phyloP scores from a whole-genome alignment of 2,113 vertebrate genomes.

The Scytalopus superciliaris region DNA sequence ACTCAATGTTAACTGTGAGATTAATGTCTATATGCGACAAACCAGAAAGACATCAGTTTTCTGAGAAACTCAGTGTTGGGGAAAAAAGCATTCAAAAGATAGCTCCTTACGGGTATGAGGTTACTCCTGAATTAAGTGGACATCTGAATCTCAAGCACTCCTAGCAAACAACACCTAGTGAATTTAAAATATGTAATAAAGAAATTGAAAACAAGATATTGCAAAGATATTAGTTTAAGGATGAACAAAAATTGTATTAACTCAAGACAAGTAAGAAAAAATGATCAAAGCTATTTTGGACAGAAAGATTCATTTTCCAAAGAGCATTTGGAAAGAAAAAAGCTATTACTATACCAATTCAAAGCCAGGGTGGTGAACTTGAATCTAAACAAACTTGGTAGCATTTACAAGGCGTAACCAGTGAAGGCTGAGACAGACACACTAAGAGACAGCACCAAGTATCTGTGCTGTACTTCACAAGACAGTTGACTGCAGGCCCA shows the following conservation, averaged over 20 bases:
- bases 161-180: not conserved
- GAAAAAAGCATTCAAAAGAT: not conserved
- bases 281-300: not conserved
- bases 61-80: not conserved
- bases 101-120: not conserved
- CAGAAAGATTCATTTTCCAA: not conserved
- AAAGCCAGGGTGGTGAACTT: not conserved
- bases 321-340: not conserved
- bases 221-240: not conserved
- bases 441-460: not conserved
- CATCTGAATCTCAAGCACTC: not conserved
- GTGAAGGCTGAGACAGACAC: not conserved
- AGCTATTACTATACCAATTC: not conserved
- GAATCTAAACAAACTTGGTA: not conserved
- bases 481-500: not conserved
- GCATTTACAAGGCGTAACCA: not conserved
- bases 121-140: not conserved
- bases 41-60: not conserved
- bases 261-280: not conserved
- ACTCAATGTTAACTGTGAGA: not conserved
- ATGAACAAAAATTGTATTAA: not conserved
- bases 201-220: not conserved
- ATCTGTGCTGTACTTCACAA: conserved; percentile 1
- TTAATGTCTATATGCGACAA: not conserved
- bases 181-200: not conserved